Base-by-base conservation (phyloP, 2,888 invertebrate species). In the Julus scandinavius region DNA sequence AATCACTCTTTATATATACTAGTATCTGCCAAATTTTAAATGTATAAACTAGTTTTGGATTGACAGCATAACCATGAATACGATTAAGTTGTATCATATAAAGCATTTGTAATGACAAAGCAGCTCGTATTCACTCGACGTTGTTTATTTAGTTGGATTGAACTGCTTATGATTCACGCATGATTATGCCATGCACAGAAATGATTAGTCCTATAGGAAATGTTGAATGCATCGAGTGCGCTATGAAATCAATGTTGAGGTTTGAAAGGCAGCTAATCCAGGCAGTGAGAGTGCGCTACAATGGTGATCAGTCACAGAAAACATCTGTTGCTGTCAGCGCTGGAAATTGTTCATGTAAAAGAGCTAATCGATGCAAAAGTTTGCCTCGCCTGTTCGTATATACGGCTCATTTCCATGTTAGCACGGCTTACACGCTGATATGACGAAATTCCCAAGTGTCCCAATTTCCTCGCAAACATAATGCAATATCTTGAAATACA, bases 291-390 rank as follows among this genome's bases (percentile, higher is more conserved):
- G 38, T 80, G 80, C 38, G 80, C 13, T 80, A 80, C 80, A 80
- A 80, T 80, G 20, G 80, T 38, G 80, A 80, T 80, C 80, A 29
- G 80, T 80, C 80, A 80, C 80, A 80, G 80, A 80, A 80, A 80
- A 80, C 80, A 80, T 80, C 80, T 80, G 80, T 80, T 80, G 80
- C 80, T 80, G 80, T 80, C 80, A 80, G 80, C 80, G 80, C 13
- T 80, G 2, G 38, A 80, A 38, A 80, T 80, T 80, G 80, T 38
- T 80, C 80, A 80, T 38, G 80, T 29, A 80, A 2, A 6, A 4
- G 80, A 80, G 38, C 38, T 80, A 80, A 80, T 80, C 80, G 80
- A 80, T 80, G 80, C 80, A 80, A 80, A 80, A 80, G 38, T 80
- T 80, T 29, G 80, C 80, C 3, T 72, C 45, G 63, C 63, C 63